A percentile compares a stretch with the other conserved stretches of the same genome.
Evolutionary conservation across 2,888 invertebrate species (phyloP).

Genomic region (Lasioglossum leucozonium): DNA sequence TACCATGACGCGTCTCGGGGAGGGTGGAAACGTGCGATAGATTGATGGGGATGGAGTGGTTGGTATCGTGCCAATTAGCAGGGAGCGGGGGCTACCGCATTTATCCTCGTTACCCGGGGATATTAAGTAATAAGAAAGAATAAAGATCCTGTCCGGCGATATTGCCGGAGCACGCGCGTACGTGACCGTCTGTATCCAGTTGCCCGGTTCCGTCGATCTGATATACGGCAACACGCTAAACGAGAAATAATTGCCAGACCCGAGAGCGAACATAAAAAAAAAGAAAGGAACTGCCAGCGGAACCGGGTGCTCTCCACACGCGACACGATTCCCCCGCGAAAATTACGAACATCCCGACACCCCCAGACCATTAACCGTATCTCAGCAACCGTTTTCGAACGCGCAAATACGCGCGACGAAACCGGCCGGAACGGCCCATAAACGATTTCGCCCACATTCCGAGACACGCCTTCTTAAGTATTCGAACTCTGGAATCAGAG

Average conservation of each 20-base stretch:
- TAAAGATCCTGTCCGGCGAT: conserved; percentile 71
- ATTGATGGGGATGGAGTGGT: conserved; percentile 56
- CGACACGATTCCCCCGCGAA: background rate
- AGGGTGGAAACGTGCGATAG: conserved; percentile 33
- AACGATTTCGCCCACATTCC: background rate
- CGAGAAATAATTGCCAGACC: conserved; percentile 73
- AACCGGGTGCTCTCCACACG: conserved; percentile 14
- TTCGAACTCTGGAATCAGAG: too few relatives aligned
- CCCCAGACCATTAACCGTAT: background rate
- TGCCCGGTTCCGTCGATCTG: conserved; percentile 66
- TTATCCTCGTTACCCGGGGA: conserved; percentile 74
- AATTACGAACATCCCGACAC: conserved; percentile 14
- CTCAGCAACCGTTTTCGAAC: background rate
- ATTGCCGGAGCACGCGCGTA: conserved; percentile 68
- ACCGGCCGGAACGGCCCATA: background rate
- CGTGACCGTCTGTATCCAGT: conserved; percentile 72
- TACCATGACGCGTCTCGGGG: conserved; percentile 25
- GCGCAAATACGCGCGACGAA: background rate
- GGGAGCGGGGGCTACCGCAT: conserved; percentile 57
- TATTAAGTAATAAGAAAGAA: conserved; percentile 78
- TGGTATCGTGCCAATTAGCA: conserved; percentile 68
- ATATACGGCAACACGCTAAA: conserved; percentile 72
- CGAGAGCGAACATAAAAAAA: conserved; percentile 33
- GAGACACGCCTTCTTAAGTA: background rate
- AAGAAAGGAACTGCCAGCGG: conserved; percentile 7